These are phyloP conservation scores for Beris chalybata DNA, from an alignment of 2,888 invertebrate genomes.

Conservation along the genomic window DNA sequence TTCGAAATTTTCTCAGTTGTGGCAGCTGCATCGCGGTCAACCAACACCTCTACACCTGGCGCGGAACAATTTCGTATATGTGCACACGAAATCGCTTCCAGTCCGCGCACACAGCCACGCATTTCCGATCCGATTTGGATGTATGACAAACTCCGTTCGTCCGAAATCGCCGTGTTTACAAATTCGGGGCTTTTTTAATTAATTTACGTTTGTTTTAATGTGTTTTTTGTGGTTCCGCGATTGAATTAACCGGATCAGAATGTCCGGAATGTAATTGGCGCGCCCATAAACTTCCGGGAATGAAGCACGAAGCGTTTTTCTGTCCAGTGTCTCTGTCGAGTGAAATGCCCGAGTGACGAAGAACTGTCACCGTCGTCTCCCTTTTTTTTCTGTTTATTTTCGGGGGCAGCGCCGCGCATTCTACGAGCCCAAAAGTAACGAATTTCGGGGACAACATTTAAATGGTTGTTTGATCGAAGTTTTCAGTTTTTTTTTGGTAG, in stretches of 20 bases:
- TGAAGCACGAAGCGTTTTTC: slow-evolving; percentile 4
- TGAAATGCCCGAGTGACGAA: slow-evolving; percentile 32
- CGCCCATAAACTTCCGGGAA: slow-evolving; percentile 14
- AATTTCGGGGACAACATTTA: slow-evolving; percentile 8
- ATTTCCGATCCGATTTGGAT: slow-evolving; percentile 10
- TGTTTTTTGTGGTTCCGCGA: background rate
- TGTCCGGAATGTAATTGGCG: background rate
- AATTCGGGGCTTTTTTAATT: slow-evolving; percentile 18
- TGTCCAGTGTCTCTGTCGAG: slow-evolving; percentile 27
- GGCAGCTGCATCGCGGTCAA: too few species aligned
- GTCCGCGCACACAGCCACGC: background rate
- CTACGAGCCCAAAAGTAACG: slow-evolving; percentile 16
- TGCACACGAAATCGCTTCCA: background rate
- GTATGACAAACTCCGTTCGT: slow-evolving; percentile 18
- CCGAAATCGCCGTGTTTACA: slow-evolving; percentile 25
- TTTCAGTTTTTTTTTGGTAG: too few species aligned
- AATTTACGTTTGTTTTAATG: slow-evolving; percentile 23
- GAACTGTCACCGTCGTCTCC: slow-evolving; percentile 20
- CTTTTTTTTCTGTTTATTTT: slow-evolving; percentile 16
- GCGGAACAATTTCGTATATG: background rate
- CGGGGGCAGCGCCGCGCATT: slow-evolving; percentile 8
- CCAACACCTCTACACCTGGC: too few species aligned
- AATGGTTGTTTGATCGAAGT: slow-evolving; percentile 29
- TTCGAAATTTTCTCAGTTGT: too few species aligned
- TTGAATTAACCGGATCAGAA: background rate